Evolutionary conservation across 2,113 vertebrate genomes (phyloP), one percentile per base, ranked within the genome.

Genomic region (Trogon surrucura): DNA sequence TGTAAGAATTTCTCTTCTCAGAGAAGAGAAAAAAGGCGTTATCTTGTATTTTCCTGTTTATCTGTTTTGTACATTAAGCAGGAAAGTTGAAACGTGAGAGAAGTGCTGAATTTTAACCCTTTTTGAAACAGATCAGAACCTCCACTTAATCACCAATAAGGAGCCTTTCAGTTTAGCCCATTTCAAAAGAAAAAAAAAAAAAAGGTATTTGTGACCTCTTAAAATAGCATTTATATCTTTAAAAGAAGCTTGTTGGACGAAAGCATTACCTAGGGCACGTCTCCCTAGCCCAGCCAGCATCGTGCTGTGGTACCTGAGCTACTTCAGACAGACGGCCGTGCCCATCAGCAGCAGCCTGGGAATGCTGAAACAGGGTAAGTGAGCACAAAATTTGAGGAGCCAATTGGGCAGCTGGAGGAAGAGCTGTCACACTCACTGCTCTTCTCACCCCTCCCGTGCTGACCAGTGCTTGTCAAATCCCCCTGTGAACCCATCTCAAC

Each of bases 341-440:
- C 0, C 3, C 45, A 16, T 10, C 50, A 10, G 64, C 12, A 80
- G 29, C 17, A 3, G 48, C 1, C 6, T 0, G 1, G 58, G 53
- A 53, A 30, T 81, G 75, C 74, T 56, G 5, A 38, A 36, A 16
- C 17, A 6, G 66, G 27, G 21, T 47, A 20, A 51, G 36, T 1
- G 2, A 60, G n/a, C 30, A 8, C 36, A 29, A 34, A 27, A 34
- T 22, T 2, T 25, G 27, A 14, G 1, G 7, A 50, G 65, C n/a
- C 0, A 0, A 54, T 11, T 15, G 32, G 19, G 66, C 74, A 88
- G 74, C 51, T 19, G 47, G 41, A 57, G 48, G 27, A 34, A 9
- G 44, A 60, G 14, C 2, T 5, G 9, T 77, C 51, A 45, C 5
- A 0, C 67, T 83, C 77, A 54, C 71, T 4, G 12, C 29, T 48